Base-by-base conservation (phyloP, 2,113 vertebrate genomes). In the Benitochromis conjunctus region DNA sequence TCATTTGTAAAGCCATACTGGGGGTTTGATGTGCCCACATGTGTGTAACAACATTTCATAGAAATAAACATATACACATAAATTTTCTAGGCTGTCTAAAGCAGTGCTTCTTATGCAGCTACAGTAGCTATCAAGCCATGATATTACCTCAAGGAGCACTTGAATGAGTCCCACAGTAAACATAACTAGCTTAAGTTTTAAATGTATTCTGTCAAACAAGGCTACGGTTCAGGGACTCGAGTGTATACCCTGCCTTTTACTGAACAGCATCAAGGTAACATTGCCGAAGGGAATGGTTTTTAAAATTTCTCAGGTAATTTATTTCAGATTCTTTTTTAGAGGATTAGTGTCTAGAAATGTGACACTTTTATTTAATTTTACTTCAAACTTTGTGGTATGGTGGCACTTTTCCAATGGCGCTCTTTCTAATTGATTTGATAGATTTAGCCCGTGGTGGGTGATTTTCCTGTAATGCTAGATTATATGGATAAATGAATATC, bases 141-240 rank as follows among this genome's bases (percentile, higher is more conserved):
- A 90, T 83, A 89, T 92, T 88, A 89, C 85, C 62, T 86, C 64
- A 86, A 85, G 54, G 76, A 86, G 55, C 18, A 53, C 51, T 76
- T 77, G 29, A 91, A 91, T 74, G 60, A 77, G 81, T 87, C 91
- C 83, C 91, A 82, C 12, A 82, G 88, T 86, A 81, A 84, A 84
- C 62, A 91, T 93, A 85, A 94, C 76, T 62, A 51, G 69, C 62
- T 86, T 86, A 80, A 82, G 46, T 87, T 87, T 81, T 87, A 88
- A 90, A 89, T 90, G 79, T 83, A 81, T 88, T 86, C 26, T 82
- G 69, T 85, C 71, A 81, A 82, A 85, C 89, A 85, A 82, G 21
- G 76, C 55, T 83, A 34, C 19, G 60, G 83, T 53, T 86, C 41
- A 53, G 79, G 38, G 80, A 81, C 53, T 51, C 48, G 8, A 19